Base-by-base conservation (phyloP, 2,113 vertebrate species). In the Oryzias celebensis region DNA sequence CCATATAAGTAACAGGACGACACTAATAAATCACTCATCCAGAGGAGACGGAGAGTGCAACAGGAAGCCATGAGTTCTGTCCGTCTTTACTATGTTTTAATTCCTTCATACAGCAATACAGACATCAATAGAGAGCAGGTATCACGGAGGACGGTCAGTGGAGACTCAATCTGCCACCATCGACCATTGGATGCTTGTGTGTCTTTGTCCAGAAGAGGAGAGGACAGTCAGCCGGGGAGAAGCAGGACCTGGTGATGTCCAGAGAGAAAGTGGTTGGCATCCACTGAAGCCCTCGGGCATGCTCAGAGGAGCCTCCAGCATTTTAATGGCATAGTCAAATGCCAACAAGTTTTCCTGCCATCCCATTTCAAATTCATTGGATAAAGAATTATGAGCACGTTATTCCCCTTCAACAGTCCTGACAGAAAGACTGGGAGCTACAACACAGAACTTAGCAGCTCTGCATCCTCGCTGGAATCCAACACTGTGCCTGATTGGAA, bases 281-380 rank as follows among this genome's bases (percentile, higher is more conserved):
- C 89, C 91, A 89, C 87, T 78, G 77, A 87, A 82, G 90, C 88
- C 91, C 85, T 83, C 86, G 85, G 89, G 91, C 91, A 87, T 18
- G 79, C 89, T 92, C 87, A 91, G 91, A 92, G 90, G 87, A 83
- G 87, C 91, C 91, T 92, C 91, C 91, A 93, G 91, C 90, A 91
- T 93, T 92, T 92, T 91, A 92, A 92, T 93, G 90, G 91, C 87
- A 83, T 89, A 87, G 89, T 91, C 87, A 91, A 91, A 92, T 92
- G 90, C 89, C 91, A 92, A 90, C 80, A 73, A 87, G 90, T 91
- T 91, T 89, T 92, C 79, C 91, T 91, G 88, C 90, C 85, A 85
- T 89, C 91, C 89, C 91, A 90, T 90, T 92, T 90, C 85, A 65
- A 89, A 90, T 87, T 75, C 80, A 87, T 85, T 91, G 89, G 91